Conservation (phyloP, 2,888 invertebrate species). For the Pterostichus niger region DNA sequence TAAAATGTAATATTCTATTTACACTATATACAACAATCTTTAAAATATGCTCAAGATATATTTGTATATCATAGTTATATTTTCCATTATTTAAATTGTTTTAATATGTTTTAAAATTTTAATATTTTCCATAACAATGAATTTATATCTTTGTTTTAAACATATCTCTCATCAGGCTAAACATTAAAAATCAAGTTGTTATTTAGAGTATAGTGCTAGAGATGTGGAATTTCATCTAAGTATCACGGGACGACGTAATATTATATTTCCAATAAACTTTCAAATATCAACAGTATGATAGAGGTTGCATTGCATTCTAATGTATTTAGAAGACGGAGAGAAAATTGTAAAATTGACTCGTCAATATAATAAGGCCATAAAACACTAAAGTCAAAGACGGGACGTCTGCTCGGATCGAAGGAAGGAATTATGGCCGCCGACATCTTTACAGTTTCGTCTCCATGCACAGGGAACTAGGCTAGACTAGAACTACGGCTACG, state of each 20-base stretch:
- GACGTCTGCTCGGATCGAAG: not conserved
- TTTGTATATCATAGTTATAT: constrained; percentile 66
- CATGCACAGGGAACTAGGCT: constrained; percentile 21
- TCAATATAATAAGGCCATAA: constrained; percentile 70
- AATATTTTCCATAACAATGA: constrained; percentile 67
- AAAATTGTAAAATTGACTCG: constrained; percentile 75
- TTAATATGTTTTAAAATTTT: constrained; percentile 66
- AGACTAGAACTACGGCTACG: constrained; percentile 28
- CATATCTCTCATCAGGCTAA: constrained; percentile 58
- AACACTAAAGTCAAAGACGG: constrained; percentile 36
- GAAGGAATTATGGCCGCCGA: constrained; percentile 1
- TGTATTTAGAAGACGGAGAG: constrained; percentile 74
- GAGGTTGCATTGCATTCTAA: constrained; percentile 69
- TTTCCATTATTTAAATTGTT: constrained; percentile 66
- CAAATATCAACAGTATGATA: constrained; percentile 77
- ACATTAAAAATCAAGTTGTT: constrained; percentile 59
- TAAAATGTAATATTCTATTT: constrained; percentile 70
- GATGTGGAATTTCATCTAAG: constrained; percentile 52
- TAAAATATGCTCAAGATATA: constrained; percentile 67
- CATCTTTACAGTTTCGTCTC: constrained; percentile 62
- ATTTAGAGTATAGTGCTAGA: constrained; percentile 58
- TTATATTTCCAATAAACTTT: constrained; percentile 75
- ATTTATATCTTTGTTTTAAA: constrained; percentile 65
- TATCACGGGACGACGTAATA: constrained; percentile 62
- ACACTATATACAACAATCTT: constrained; percentile 74